A percentile compares a stretch with the other conserved stretches of the same genome.
phyloP scores from a whole-genome alignment of 2,888 invertebrate species.

The Silvanus unidentatus region DNA sequence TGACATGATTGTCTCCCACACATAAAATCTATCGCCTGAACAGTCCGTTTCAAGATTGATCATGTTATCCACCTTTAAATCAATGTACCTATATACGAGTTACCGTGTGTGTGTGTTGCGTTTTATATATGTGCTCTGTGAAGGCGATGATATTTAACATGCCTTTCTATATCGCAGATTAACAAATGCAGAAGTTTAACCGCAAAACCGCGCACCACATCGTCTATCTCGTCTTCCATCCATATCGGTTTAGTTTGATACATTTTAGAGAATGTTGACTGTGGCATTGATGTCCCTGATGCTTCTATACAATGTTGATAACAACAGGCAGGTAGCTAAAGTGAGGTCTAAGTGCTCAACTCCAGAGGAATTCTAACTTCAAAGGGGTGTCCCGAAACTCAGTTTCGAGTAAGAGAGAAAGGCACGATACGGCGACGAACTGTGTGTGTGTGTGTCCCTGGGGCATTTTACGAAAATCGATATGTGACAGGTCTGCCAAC shows the following conservation, averaged over 20 bases:
- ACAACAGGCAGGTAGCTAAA: slow-evolving; percentile 1
- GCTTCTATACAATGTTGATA: neutral
- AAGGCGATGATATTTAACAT: neutral
- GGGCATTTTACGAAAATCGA: slow-evolving; percentile 28
- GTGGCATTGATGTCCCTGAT: too few relatives aligned
- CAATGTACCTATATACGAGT: neutral
- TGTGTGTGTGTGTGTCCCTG: slow-evolving; percentile 22
- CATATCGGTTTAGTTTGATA: neutral
- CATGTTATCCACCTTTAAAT: neutral
- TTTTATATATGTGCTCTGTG: neutral
- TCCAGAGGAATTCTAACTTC: slow-evolving; percentile 26
- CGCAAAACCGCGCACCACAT: slow-evolving; percentile 1
- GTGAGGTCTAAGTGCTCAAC: slow-evolving; percentile 10
- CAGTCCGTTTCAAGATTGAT: too few relatives aligned
- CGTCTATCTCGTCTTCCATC: too few relatives aligned
- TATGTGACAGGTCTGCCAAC: slow-evolving; percentile 26
- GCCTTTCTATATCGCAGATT: too few relatives aligned
- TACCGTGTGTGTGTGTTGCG: neutral
- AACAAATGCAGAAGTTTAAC: neutral
- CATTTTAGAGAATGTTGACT: too few relatives aligned
- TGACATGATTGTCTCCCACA: slow-evolving; percentile 3
- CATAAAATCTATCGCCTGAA: neutral
- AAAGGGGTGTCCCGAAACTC: slow-evolving; percentile 24
- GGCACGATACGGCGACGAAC: slow-evolving; percentile 18
- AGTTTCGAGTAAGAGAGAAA: slow-evolving; percentile 11